Evolutionary conservation across 2,888 invertebrate species (phyloP), one percentile per base, ranked within the genome.

Genomic region (Leptopilina syphax): DNA sequence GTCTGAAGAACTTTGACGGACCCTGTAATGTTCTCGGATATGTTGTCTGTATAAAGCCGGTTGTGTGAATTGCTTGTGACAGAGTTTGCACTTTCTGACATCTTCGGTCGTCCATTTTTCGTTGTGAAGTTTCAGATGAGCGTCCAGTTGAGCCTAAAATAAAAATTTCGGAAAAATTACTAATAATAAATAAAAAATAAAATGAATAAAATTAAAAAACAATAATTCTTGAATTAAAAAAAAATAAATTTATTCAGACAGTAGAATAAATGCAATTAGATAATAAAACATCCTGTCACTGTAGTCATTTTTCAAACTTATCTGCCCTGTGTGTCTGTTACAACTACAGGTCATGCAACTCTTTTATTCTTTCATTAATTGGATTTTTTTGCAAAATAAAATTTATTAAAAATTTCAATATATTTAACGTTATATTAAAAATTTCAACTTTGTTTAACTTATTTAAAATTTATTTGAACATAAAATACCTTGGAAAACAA

Each of bases 1-100:
- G 18, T 57, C 18, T 68, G n/a, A 18, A 1, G 47, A 65, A 70
- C n/a, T 76, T 78, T 47, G 54, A 84, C 91, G 91, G 89, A 94
- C 94, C 91, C 94, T 93, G 89, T 93, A 92, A 91, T 94, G 93
- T 83, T 93, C 93, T 67, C 92, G 92, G 84, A 94, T 90, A 83
- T 94, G 94, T 84, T 92, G 90, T 78, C 93, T 93, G 82, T 93
- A 92, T 57, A 92, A 89, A 18, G 90, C 90, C 1, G 90, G 86
- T 82, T 93, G 92, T 57, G 92, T 87, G 85, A 94, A 94, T 83
- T 92, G 90, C 83, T 94, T 92, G 84, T 93, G 93, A 87, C 95
- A 95, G 85, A 94, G 93, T 80, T 93, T 92, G 90, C 95, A 95
- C 65, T 92, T 90, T 85, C 93, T 92, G 9, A 91, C 89, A 77